Base-by-base conservation (phyloP, 2,113 vertebrate genomes). In the Cacatua alba region DNA sequence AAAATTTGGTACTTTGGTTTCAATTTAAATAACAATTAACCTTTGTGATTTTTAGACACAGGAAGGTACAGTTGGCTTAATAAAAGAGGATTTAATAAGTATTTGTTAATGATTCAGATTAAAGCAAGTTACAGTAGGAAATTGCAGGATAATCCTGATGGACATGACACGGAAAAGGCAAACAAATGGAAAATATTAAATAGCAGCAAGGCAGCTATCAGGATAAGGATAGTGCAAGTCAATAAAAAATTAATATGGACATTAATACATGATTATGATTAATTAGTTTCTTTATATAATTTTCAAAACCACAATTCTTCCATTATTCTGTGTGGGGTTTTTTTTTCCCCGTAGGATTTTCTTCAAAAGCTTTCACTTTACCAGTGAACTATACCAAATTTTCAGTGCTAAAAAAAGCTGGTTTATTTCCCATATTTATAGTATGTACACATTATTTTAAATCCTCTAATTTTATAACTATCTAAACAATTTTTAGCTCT, bases 291-390 rank as follows among this genome's bases (percentile, higher is more conserved):
- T 90, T 93, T 60, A 49, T 70, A 51, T 80, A 2, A 3, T 78
- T 86, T 92, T 95, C 86, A 93, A 82, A 92, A 91, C 15, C 31
- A 83, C 52, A 44, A 55, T 75, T 83, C 31, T 82, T 85, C 13
- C 31, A 80, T 90, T 95, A 68, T 83, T 77, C 46, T 82, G 9
- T 18, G 16, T 41, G 39, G 11, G 11, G 39, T 71, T 75, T 44
- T 51, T 79, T 35, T 15, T 5, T 0, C 2, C 6, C 10, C n/a
- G 37, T 37, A n/a, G 13, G 18, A 33, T 76, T 94, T 88, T 37
- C 19, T 70, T 84, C 33, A 49, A 13, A 53, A 39, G 15, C 17
- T 70, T 91, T 90, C 35, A 53, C 33, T 82, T 8, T 14, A 59
- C 13, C 60, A 37, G 3, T 67, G 55, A 91, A 91, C 90, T 62